Base-by-base conservation (phyloP, 1,140 invertebrate genomes). In the Zaprionus ornatus region DNA sequence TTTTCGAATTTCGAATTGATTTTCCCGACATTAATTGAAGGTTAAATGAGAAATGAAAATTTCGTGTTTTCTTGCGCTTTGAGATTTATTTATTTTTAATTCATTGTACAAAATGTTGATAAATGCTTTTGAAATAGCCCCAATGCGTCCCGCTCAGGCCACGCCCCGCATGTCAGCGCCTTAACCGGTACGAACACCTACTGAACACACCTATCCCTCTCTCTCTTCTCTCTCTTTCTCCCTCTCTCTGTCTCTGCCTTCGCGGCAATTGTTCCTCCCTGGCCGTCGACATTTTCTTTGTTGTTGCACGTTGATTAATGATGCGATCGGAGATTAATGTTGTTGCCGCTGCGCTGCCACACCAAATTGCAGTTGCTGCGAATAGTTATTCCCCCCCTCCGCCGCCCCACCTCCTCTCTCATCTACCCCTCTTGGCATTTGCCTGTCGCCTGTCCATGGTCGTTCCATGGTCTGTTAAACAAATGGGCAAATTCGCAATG, bases 261-360 rank as follows among this genome's bases (percentile, higher is more conserved):
- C n/a, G 17, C 0, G 3, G 0, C 48, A 63, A 12, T 17, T 35
- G 7, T n/a, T 23, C 6, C 27, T 35, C 17, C 54, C 37, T 21
- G 23, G 10, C 29, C 17, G 19, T 23, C 21, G 57, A 61, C 54
- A 73, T 67, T 76, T 63, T 59, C 66, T 71, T 72, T 72, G 69
- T 61, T 66, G 48, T 45, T 73, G 65, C 72, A 61, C 72, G 64
- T 88, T 87, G 80, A 87, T 87, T 87, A 87, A 87, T 87, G 84
- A 87, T 88, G 54, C 84, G 65, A 73, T 68, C 63, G 42, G 80
- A 87, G 84, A 87, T 87, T 84, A 87, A 87, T 87, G 84, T 80
- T 87, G 7, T 50, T 65, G 65, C 67, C 56, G 62, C 55, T 66
- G 54, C 37, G 50, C 19, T 62, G 56, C 45, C 69, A 64, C 68